Percentiles rank a stretch among this genome's conserved stretches.
These are phyloP conservation scores for Macroramphosus scolopax DNA, from an alignment of 2,797 vertebrate species.

Conservation along the genomic window DNA sequence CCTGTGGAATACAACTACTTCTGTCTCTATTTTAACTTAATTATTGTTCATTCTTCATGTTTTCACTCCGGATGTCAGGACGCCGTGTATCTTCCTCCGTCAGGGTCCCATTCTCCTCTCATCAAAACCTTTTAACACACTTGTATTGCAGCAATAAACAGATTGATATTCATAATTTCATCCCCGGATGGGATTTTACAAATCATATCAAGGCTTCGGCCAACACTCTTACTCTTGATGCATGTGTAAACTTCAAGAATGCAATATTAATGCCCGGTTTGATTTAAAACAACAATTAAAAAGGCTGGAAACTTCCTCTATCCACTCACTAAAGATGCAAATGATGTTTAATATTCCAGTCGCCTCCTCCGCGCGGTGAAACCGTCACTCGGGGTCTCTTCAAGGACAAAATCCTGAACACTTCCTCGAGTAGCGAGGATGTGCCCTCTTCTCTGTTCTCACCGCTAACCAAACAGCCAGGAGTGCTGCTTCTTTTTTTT, in stretches of 20 bases:
- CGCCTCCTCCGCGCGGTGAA: slow-evolving; percentile 52
- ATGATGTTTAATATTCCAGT: slow-evolving; percentile 45
- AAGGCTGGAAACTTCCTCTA: slow-evolving; percentile 24
- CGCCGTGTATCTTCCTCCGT: background rate
- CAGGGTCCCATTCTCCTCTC: slow-evolving; percentile 31
- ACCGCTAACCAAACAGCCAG: slow-evolving; percentile 75
- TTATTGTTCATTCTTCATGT: slow-evolving; percentile 59
- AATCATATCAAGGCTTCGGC: slow-evolving; percentile 36
- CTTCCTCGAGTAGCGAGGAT: slow-evolving; percentile 48
- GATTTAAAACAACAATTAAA: slow-evolving; percentile 34
- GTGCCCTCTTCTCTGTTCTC: slow-evolving; percentile 66
- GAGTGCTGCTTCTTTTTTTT: slow-evolving; percentile 44
- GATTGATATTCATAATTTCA: slow-evolving; percentile 63
- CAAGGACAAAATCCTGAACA: slow-evolving; percentile 75
- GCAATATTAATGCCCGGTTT: slow-evolving; percentile 23
- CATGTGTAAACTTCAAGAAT: slow-evolving; percentile 6
- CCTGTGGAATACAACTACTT: slow-evolving; percentile 28
- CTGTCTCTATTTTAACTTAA: slow-evolving; percentile 40
- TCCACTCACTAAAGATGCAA: slow-evolving; percentile 14
- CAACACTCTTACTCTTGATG: slow-evolving; percentile 8
- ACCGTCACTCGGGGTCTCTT: slow-evolving; percentile 57
- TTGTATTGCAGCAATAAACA: slow-evolving; percentile 48
- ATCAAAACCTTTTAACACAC: slow-evolving; percentile 56
- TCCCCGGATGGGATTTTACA: slow-evolving; percentile 40
- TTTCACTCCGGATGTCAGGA: slow-evolving; percentile 38